Evolutionary conservation across 92 coral and sea anemone genomes (phyloP).

Genomic region (Hydrozoanthus gracilis): DNA sequence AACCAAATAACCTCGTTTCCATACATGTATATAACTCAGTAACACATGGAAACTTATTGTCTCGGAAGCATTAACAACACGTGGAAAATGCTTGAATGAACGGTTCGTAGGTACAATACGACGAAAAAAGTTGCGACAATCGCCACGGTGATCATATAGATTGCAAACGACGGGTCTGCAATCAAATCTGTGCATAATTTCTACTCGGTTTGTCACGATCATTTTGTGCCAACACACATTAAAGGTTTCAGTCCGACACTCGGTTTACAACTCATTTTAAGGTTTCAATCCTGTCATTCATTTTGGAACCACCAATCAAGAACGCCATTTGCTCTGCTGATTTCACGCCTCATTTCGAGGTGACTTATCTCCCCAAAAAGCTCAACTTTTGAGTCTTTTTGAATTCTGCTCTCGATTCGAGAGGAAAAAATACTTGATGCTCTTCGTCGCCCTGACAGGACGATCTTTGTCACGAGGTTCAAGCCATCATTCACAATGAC

Average conservation of each 20-base stretch:
- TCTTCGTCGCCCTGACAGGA: background rate
- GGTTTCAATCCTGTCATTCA: background rate
- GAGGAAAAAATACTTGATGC: background rate
- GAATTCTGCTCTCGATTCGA: background rate
- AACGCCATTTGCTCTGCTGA: background rate
- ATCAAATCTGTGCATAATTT: background rate
- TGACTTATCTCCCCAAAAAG: background rate
- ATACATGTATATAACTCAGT: too few relatives aligned
- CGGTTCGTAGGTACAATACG: background rate
- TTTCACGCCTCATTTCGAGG: background rate
- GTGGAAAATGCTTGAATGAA: background rate
- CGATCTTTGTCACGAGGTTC: background rate
- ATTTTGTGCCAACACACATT: slow-evolving; percentile 22
- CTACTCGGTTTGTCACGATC: background rate
- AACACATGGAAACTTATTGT: too few relatives aligned
- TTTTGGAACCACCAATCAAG: background rate
- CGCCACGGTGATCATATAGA: background rate
- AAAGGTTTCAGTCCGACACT: background rate
- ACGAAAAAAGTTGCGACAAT: background rate
- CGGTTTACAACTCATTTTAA: background rate
- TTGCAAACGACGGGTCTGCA: background rate
- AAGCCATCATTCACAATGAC: background rate
- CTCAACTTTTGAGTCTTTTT: background rate
- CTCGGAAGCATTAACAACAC: background rate
- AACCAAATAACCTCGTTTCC: too few relatives aligned